Percentiles rank a stretch among this genome's conserved stretches.
Evolutionary conservation across 1,140 invertebrate species (phyloP).

Genomic region (Armadillidium nasatum): DNA sequence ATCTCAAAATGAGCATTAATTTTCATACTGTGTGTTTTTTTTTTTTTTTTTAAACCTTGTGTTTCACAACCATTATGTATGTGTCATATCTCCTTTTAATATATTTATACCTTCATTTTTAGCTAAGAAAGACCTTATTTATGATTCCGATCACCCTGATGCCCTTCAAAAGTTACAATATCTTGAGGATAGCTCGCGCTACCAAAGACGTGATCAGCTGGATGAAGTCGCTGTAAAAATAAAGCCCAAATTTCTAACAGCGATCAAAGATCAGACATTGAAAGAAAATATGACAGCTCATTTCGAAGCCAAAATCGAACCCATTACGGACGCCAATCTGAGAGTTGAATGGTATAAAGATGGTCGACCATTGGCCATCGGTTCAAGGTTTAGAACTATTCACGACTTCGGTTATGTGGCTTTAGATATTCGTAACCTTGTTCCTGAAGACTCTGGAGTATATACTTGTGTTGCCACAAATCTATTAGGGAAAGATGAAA

Average conservation of each 20-base stretch:
- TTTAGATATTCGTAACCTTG: constrained; percentile 81
- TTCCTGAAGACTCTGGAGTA: constrained; percentile 86
- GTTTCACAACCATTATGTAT: neutral
- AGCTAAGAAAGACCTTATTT: constrained; percentile 76
- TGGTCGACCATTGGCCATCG: constrained; percentile 76
- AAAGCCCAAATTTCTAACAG: constrained; percentile 75
- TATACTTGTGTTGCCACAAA: constrained; percentile 93
- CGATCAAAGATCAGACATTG: constrained; percentile 69
- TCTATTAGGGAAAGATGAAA: constrained; percentile 60
- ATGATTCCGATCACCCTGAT: constrained; percentile 79
- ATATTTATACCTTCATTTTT: constrained; percentile 22
- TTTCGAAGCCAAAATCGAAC: constrained; percentile 95
- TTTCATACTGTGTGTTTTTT: too few relatives aligned
- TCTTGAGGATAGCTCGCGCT: constrained; percentile 78
- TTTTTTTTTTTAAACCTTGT: too few relatives aligned
- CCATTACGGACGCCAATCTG: constrained; percentile 88
- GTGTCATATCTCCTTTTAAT: constrained; percentile 6
- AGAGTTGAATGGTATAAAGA: constrained; percentile 93
- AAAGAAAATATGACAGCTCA: constrained; percentile 88
- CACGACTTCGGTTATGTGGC: constrained; percentile 95
- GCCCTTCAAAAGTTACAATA: constrained; percentile 86
- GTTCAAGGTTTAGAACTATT: constrained; percentile 66
- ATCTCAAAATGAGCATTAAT: too few relatives aligned
- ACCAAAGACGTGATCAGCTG: constrained; percentile 72
- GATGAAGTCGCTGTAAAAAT: constrained; percentile 73